Conservation (phyloP, 2,113 vertebrate genomes). For the Chionomys nivalis region DNA sequence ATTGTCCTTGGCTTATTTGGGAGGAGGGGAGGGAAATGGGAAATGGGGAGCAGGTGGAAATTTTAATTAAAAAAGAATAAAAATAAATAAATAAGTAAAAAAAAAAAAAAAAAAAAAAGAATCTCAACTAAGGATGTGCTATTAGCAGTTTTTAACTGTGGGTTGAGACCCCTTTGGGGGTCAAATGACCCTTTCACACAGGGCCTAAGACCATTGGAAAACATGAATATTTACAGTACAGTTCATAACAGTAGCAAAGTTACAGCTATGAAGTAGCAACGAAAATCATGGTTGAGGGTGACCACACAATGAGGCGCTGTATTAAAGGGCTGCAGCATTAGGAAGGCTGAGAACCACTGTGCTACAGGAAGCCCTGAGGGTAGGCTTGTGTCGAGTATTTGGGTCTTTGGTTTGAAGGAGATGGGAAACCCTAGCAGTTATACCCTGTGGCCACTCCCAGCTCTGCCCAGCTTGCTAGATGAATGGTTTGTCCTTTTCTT, state of each 20-base stretch:
- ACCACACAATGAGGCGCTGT: neutral
- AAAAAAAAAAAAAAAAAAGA: too few relatives aligned
- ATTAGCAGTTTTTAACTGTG: neutral
- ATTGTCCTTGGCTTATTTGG: too few relatives aligned
- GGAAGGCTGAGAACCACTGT: neutral
- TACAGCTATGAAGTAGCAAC: neutral
- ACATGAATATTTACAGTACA: neutral
- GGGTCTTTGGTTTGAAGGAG: neutral
- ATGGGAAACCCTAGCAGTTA: neutral
- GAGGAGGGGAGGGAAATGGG: too few relatives aligned
- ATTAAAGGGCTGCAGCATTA: neutral
- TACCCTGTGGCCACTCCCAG: neutral
- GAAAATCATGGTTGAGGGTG: neutral
- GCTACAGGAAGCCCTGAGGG: neutral
- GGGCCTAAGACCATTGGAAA: neutral
- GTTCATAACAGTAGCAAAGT: neutral
- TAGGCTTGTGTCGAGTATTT: neutral
- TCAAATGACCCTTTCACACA: neutral
- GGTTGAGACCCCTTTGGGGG: neutral
- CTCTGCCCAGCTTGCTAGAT: neutral
- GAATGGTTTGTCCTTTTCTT: neutral
- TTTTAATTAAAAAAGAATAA: too few relatives aligned
- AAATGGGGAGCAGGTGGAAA: too few relatives aligned
- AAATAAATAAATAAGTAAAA: too few relatives aligned
- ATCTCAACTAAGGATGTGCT: neutral